Percentiles rank a stretch among this genome's conserved stretches.
These are phyloP conservation scores for Morus bassanus DNA, from an alignment of 2,797 vertebrate genomes.

Conservation along the genomic window DNA sequence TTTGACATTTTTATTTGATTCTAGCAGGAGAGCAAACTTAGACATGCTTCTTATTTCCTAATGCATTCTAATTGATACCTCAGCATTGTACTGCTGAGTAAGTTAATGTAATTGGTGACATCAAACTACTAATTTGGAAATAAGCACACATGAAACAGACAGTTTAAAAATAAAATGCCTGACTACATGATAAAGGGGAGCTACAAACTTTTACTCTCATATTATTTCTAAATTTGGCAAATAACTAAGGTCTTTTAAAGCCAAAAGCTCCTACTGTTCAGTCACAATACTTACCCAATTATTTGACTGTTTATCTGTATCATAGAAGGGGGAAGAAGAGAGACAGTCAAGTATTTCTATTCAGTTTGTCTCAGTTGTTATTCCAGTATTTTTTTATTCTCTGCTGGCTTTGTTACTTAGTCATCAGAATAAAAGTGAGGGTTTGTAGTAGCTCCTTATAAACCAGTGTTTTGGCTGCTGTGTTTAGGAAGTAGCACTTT, in stretches of 20 bases:
- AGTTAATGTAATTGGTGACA: constrained; percentile 61
- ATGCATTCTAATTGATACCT: constrained; percentile 65
- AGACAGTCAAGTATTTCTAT: background rate
- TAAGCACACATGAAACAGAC: background rate
- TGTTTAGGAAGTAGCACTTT: background rate
- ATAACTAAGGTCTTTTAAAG: background rate
- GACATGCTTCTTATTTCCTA: constrained; percentile 70
- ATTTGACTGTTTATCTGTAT: background rate
- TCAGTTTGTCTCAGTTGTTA: background rate
- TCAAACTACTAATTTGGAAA: constrained; percentile 60
- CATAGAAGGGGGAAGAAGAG: background rate
- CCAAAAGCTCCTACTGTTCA: background rate
- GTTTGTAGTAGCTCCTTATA: background rate
- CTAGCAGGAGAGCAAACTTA: constrained; percentile 70
- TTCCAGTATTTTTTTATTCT: background rate
- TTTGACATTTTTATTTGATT: constrained; percentile 83
- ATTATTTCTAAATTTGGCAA: background rate
- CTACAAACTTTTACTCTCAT: background rate
- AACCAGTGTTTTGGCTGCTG: background rate
- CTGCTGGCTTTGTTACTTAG: background rate
- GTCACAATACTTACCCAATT: background rate
- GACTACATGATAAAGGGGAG: background rate
- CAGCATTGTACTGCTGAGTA: constrained; percentile 59
- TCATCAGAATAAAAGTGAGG: background rate
- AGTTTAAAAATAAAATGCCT: background rate